Conservation (phyloP, 2,797 vertebrate species). For the Natrix natrix region DNA sequence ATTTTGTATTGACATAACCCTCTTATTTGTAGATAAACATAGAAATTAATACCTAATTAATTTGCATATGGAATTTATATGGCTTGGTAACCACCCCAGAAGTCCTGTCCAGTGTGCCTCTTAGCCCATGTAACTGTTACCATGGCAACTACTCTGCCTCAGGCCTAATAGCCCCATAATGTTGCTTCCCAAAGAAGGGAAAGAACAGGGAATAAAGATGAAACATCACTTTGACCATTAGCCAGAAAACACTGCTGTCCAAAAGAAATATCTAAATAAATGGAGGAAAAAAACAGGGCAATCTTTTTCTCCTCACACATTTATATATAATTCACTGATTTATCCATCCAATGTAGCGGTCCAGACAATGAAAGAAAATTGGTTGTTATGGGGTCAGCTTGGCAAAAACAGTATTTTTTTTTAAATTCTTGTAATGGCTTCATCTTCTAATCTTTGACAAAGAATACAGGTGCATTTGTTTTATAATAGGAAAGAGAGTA, state of each 20-base stretch:
- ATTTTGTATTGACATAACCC: background rate
- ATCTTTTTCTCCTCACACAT: slow-evolving; percentile 13
- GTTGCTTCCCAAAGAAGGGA: background rate
- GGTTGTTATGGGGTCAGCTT: slow-evolving; percentile 23
- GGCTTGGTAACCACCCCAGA: background rate
- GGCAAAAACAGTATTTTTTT: slow-evolving; percentile 6
- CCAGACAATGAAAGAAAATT: slow-evolving; percentile 19
- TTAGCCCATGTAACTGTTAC: background rate
- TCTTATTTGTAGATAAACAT: background rate
- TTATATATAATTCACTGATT: slow-evolving; percentile 24
- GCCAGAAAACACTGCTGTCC: slow-evolving; percentile 5
- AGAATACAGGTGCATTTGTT: slow-evolving; percentile 26
- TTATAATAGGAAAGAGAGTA: slow-evolving; percentile 20
- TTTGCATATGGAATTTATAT: background rate
- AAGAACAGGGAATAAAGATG: slow-evolving; percentile 1
- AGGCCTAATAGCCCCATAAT: background rate
- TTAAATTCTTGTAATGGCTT: slow-evolving; percentile 14
- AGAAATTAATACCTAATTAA: background rate
- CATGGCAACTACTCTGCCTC: background rate
- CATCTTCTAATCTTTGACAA: slow-evolving; percentile 19
- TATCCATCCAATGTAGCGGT: slow-evolving; percentile 1
- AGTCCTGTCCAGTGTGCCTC: background rate
- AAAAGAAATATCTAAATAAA: slow-evolving; percentile 1
- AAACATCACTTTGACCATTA: slow-evolving; percentile 22
- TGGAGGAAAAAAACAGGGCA: slow-evolving; percentile 5